Percentiles rank a stretch among this genome's conserved stretches.
phyloP scores from a whole-genome alignment of 2,113 vertebrate species.

The Vimba vimba region DNA sequence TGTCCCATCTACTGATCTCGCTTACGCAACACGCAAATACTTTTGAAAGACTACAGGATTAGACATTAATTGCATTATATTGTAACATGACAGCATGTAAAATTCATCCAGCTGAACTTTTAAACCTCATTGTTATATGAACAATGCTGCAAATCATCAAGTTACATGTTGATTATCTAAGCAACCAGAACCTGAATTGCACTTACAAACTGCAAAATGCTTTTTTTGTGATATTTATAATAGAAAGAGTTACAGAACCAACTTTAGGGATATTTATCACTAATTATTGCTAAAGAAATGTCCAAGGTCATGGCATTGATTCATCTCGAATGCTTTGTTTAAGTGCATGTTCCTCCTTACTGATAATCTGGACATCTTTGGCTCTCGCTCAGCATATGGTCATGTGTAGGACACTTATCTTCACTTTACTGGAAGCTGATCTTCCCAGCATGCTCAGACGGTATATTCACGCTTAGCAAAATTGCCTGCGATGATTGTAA shows the following conservation, averaged over 20 bases:
- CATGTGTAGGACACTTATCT: not conserved
- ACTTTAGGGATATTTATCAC: not conserved
- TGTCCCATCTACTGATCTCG: constrained; percentile 54
- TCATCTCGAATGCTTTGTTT: not conserved
- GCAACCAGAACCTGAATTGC: not conserved
- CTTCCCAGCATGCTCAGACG: not conserved
- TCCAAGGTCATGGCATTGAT: not conserved
- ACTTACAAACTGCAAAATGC: not conserved
- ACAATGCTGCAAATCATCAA: not conserved
- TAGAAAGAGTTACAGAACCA: no score
- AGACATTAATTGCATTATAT: constrained; percentile 60
- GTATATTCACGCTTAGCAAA: not conserved
- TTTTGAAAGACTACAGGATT: constrained; percentile 65
- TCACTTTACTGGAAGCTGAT: not conserved
- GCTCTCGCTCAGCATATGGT: not conserved
- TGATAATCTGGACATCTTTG: not conserved
- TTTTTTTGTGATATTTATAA: no score
- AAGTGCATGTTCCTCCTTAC: not conserved
- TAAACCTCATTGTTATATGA: not conserved
- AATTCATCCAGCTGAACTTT: not conserved
- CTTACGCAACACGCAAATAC: constrained; percentile 62
- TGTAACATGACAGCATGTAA: constrained; percentile 37
- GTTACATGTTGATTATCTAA: not conserved
- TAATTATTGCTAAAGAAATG: not conserved
- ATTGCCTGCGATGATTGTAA: not conserved